Base-by-base conservation (phyloP, 2,113 vertebrate genomes). In the Callionymus lyra region DNA sequence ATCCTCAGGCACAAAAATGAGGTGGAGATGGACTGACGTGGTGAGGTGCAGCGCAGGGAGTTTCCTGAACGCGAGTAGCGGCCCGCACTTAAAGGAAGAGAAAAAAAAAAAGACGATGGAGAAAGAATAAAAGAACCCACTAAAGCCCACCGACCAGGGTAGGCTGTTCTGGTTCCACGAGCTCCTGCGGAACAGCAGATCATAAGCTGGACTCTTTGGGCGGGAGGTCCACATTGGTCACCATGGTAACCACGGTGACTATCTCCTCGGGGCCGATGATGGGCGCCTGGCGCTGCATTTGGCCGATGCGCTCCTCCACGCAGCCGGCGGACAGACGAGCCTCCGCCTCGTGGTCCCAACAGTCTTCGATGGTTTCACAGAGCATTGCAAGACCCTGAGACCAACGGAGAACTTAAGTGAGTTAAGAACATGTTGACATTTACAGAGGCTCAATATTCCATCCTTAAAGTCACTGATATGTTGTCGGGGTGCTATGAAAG, bases 201-300 rank as follows among this genome's bases (percentile, higher is more conserved):
- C 91, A 98, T 91, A 98, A 89, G 76, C 94, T 97, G 77, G 94
- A 98, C 86, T 98, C 94, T 89, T 97, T 98, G 78, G 94, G 93
- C 41, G 91, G 92, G 82, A 95, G 93, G 90, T 96, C 94, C 83
- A 96, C 89, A 18, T 98, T 98, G 79, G 94, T 97, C 82, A 98
- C 93, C 92, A 95, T 97, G 4, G 94, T 95, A 86, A 98, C 93
- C 37, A 97, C 91, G 41, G 93, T 94, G 85, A 97, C 90, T 50
- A 95, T 94, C 88, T 97, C 93, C 82, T 98, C 93, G 41, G 91
- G 92, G 1, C 90, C 90, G 61, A 94, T 89, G 1, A 86, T 69
- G 46, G 94, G 91, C 40, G 90, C 88, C 72, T 92, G 80, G 82
- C 93, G 93, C 71, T 94, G 93, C 94, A 98, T 97, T 72, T 97